Conservation (phyloP, 2,113 vertebrate species). For the Chaetops frenatus region DNA sequence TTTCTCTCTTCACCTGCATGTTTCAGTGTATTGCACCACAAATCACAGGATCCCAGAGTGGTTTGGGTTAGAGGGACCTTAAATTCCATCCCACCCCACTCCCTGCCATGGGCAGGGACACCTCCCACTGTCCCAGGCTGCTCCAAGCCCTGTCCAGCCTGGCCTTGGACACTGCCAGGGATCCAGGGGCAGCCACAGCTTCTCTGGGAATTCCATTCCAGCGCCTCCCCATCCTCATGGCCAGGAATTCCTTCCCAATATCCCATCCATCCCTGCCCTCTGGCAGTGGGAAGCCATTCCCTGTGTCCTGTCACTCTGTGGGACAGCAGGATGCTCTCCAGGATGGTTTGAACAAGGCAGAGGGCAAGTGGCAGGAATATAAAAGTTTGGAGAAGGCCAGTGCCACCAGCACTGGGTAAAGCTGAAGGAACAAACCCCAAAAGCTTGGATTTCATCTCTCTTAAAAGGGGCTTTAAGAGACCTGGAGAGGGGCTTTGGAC, state of each 20-base stretch:
- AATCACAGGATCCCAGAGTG: neutral
- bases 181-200: neutral
- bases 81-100: accelerated
- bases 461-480: neutral
- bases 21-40: neutral
- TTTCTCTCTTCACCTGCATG: neutral
- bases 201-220: neutral
- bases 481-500: neutral
- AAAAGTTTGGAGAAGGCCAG: neutral
- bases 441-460: neutral
- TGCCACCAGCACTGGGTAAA: neutral
- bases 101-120: neutral
- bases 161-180: accelerated
- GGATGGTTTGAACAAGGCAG: neutral
- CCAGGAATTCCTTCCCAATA: neutral
- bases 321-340: neutral
- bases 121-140: accelerated
- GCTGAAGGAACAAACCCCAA: neutral
- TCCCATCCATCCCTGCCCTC: accelerated
- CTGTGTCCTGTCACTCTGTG: neutral
- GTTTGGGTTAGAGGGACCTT: neutral
- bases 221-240: accelerated
- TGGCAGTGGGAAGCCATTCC: neutral
- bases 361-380: neutral
- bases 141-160: accelerated